Conservation (phyloP, 1,140 invertebrate genomes). For the Portunus trituberculatus region DNA sequence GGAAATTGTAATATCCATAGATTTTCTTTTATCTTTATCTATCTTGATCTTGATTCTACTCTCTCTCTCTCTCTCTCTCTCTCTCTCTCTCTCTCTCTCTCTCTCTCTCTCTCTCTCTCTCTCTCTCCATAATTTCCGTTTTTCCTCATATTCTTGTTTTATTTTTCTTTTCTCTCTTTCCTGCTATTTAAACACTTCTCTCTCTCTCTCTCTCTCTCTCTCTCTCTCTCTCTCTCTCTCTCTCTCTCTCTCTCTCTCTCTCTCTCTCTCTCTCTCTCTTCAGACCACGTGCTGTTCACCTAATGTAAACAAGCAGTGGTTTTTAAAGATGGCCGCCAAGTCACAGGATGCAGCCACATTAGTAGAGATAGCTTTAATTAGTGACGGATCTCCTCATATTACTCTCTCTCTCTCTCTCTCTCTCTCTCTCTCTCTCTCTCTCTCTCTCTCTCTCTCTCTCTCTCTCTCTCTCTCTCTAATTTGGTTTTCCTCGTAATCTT, state of each 20-base stretch:
- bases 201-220: neutral
- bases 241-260: conserved; percentile 57
- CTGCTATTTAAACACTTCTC: conserved; percentile 25
- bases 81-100: conserved; percentile 40
- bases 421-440: conserved; percentile 45
- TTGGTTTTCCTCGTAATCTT: too few relatives aligned
- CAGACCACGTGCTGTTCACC: too few relatives aligned
- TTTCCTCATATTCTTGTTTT: neutral
- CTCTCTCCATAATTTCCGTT: neutral
- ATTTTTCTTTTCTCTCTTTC: neutral
- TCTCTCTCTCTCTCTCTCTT: conserved; percentile 40
- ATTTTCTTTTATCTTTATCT: neutral
- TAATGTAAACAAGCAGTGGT: too few relatives aligned
- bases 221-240: conserved; percentile 26
- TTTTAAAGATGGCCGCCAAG: too few relatives aligned
- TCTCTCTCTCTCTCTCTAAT: conserved; percentile 45
- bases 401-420: neutral
- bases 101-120: conserved; percentile 34
- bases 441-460: neutral
- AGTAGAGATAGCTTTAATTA: too few relatives aligned
- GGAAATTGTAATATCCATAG: neutral
- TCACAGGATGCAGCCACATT: too few relatives aligned
- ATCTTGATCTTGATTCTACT: neutral
- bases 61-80: conserved; percentile 4
- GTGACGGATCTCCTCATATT: neutral